Evolutionary conservation across 2,888 invertebrate species (phyloP).

Genomic region (Brachynemurus nebulosus): DNA sequence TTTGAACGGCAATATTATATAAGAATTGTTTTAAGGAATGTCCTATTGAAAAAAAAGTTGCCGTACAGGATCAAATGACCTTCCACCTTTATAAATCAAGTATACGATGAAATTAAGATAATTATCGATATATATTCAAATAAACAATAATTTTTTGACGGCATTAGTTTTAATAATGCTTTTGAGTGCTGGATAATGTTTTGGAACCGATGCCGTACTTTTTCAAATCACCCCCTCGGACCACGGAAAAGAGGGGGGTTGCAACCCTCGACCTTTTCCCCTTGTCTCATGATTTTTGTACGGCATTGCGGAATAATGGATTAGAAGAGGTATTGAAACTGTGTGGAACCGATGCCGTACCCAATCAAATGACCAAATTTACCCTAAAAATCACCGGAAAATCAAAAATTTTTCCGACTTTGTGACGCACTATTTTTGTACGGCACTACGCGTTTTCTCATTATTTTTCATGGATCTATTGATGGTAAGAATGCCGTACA

Average conservation of each 20-base stretch:
- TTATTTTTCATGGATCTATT: too few relatives aligned
- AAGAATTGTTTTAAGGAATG: constrained; percentile 13
- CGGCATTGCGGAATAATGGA: too few relatives aligned
- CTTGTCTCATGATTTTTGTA: too few relatives aligned
- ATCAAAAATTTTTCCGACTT: too few relatives aligned
- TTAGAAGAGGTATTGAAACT: too few relatives aligned
- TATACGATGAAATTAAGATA: constrained; percentile 14
- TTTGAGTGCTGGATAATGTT: constrained; percentile 12
- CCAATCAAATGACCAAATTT: too few relatives aligned
- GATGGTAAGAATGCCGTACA: too few relatives aligned
- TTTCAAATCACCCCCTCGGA: constrained; percentile 1
- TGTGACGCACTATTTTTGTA: too few relatives aligned
- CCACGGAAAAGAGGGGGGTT: neutral
- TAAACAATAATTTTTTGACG: constrained; percentile 14
- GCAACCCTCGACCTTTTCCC: too few relatives aligned
- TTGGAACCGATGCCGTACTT: constrained; percentile 12
- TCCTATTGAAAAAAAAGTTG: constrained; percentile 11
- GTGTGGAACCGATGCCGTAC: too few relatives aligned
- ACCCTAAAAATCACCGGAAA: too few relatives aligned
- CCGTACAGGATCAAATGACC: constrained; percentile 3
- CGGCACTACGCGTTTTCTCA: too few relatives aligned
- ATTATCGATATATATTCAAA: constrained; percentile 15
- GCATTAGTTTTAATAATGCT: constrained; percentile 13
- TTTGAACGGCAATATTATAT: constrained; percentile 13
- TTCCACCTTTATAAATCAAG: constrained; percentile 7